A percentile compares a stretch with the other conserved stretches of the same genome.
Conservation (phyloP, 2,888 invertebrate genomes). For the Diploptera punctata region DNA sequence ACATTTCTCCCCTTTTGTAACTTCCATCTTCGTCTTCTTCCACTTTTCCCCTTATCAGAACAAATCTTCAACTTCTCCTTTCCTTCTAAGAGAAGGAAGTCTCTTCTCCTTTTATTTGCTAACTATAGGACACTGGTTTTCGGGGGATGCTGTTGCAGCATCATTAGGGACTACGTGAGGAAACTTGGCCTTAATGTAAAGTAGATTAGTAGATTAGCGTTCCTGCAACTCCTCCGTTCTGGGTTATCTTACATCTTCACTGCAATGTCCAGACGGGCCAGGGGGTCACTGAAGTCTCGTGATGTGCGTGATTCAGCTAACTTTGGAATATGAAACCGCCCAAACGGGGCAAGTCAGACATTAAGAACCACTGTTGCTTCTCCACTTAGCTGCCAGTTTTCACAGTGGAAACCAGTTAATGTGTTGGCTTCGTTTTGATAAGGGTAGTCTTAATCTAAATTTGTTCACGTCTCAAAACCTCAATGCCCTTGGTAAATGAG, state of each 20-base stretch:
- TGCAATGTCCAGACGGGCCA: not conserved
- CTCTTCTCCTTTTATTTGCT: not conserved
- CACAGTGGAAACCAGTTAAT: not conserved
- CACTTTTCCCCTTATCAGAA: not conserved
- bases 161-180: conserved; percentile 23
- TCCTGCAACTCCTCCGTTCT: not conserved
- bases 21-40: not conserved
- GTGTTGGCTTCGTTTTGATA: too few relatives aligned
- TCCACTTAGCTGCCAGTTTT: not conserved
- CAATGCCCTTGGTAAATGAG: too few relatives aligned
- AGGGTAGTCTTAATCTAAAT: too few relatives aligned
- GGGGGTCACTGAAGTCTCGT: not conserved
- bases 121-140: conserved; percentile 8
- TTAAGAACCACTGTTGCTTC: not conserved
- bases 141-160: conserved; percentile 9
- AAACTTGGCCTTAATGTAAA: conserved; percentile 20
- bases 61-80: conserved; percentile 14
- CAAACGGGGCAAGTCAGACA: not conserved
- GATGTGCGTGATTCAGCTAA: not conserved
- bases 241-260: conserved; percentile 17
- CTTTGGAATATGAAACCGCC: conserved; percentile 4
- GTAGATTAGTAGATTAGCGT: conserved; percentile 17
- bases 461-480: too few relatives aligned
- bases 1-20: conserved; percentile 4
- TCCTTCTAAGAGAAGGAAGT: not conserved